phyloP scores from a whole-genome alignment of 2,888 invertebrate genomes.

The Eugnorisma glareosa region DNA sequence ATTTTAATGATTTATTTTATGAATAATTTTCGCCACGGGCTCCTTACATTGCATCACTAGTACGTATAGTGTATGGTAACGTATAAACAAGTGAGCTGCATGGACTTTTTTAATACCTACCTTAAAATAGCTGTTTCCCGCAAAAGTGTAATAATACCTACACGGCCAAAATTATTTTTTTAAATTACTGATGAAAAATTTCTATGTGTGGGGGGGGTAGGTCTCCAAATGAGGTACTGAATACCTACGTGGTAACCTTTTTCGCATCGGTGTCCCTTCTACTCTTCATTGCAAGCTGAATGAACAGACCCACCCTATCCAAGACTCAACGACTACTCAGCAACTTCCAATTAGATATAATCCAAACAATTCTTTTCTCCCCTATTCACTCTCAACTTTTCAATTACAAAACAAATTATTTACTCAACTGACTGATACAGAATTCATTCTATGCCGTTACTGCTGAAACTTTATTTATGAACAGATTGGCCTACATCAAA shows the following conservation, averaged over 20 bases:
- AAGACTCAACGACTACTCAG: constrained; percentile 37
- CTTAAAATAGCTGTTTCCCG: too few relatives aligned
- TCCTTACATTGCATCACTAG: background rate
- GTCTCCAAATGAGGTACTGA: too few relatives aligned
- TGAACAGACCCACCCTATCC: constrained; percentile 19
- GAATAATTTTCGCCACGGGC: background rate
- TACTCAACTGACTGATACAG: constrained; percentile 33
- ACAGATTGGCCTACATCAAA: constrained; percentile 76
- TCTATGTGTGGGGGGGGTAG: too few relatives aligned
- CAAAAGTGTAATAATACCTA: too few relatives aligned
- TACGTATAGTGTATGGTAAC: background rate
- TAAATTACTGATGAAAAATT: too few relatives aligned
- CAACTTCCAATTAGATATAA: constrained; percentile 47
- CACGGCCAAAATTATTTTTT: too few relatives aligned
- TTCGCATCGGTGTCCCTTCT: too few relatives aligned
- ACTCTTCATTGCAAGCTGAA: constrained; percentile 15
- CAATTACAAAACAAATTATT: constrained; percentile 51
- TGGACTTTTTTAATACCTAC: background rate
- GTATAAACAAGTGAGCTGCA: background rate
- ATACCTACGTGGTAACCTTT: too few relatives aligned
- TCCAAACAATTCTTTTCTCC: constrained; percentile 39
- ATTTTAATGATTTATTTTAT: background rate
- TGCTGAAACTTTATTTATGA: constrained; percentile 70
- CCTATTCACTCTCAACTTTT: constrained; percentile 50
- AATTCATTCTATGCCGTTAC: constrained; percentile 22